Percentiles rank a stretch among this genome's conserved stretches.
Conservation (phyloP, 2,797 vertebrate species). For the Pachyuromys duprasi region DNA sequence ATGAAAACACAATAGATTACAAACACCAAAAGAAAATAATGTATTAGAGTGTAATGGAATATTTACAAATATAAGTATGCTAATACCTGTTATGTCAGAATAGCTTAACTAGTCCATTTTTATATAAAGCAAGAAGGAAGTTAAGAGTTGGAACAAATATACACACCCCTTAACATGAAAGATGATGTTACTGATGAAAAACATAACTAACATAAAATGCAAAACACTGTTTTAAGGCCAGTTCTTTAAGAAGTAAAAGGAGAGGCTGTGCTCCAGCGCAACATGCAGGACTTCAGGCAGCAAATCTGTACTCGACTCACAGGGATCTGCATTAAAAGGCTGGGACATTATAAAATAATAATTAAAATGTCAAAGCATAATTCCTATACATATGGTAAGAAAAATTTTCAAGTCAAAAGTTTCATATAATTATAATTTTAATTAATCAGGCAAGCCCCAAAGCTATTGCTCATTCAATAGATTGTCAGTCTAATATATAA, state of each 20-base stretch:
- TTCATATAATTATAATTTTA: slow-evolving; percentile 55
- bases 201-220: slow-evolving; percentile 5
- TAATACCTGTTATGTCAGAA: slow-evolving; percentile 10
- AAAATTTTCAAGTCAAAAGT: slow-evolving; percentile 49
- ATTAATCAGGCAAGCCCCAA: slow-evolving; percentile 54
- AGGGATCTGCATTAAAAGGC: slow-evolving; percentile 5
- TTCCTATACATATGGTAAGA: slow-evolving; percentile 19
- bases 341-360: slow-evolving; percentile 15
- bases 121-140: background rate
- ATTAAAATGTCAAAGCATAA: slow-evolving; percentile 49
- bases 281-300: background rate
- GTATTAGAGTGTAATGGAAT: background rate
- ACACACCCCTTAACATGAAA: slow-evolving; percentile 21
- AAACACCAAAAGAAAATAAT: slow-evolving; percentile 41
- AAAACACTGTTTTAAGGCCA: background rate
- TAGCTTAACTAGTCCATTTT: slow-evolving; percentile 16
- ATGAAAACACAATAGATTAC: slow-evolving; percentile 44
- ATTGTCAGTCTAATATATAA: background rate
- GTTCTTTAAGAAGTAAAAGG: slow-evolving; percentile 15
- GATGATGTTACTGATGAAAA: slow-evolving; percentile 49
- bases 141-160: slow-evolving; percentile 7
- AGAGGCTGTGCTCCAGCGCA: background rate
- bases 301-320: background rate
- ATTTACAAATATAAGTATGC: slow-evolving; percentile 41
- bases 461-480: slow-evolving; percentile 45